Percentiles rank a stretch among this genome's conserved stretches.
phyloP scores from a whole-genome alignment of 2,888 invertebrate genomes.

The Rhagophthalmus giganteus region DNA sequence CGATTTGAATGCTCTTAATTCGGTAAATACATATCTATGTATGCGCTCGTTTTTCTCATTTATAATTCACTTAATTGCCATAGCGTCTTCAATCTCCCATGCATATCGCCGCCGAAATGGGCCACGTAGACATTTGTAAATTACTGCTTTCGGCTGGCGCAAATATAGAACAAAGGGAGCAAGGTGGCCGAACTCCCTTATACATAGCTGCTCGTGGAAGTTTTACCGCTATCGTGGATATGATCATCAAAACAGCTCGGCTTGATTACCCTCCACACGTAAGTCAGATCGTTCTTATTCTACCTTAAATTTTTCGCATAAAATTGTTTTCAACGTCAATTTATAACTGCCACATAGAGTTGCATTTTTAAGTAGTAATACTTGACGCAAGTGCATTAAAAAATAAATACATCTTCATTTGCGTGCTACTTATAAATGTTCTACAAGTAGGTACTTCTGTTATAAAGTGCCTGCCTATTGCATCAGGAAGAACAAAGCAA shows the following conservation, averaged over 20 bases:
- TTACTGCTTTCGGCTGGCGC: slow-evolving; percentile 66
- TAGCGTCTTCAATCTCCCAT: slow-evolving; percentile 76
- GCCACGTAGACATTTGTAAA: slow-evolving; percentile 67
- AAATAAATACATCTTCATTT: slow-evolving; percentile 19
- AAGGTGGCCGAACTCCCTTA: slow-evolving; percentile 70
- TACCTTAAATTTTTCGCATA: neutral
- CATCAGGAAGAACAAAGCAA: slow-evolving; percentile 44
- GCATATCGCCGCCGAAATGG: slow-evolving; percentile 76
- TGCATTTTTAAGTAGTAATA: slow-evolving; percentile 27
- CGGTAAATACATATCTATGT: too few species aligned
- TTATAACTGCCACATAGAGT: too few species aligned
- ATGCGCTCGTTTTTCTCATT: too few species aligned
- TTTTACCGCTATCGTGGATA: slow-evolving; percentile 80
- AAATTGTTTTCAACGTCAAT: too few species aligned
- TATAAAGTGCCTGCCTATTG: slow-evolving; percentile 31
- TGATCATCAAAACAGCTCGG: slow-evolving; percentile 76
- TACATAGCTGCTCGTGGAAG: slow-evolving; percentile 79
- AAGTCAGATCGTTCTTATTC: too few species aligned
- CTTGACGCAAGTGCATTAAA: slow-evolving; percentile 20
- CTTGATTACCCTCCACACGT: slow-evolving; percentile 67
- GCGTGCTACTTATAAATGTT: slow-evolving; percentile 28
- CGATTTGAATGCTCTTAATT: slow-evolving; percentile 72
- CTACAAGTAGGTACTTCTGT: slow-evolving; percentile 30
- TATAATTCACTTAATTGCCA: too few species aligned
- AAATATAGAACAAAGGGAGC: slow-evolving; percentile 66